These are phyloP conservation scores for Saturnia japonica DNA, from an alignment of 2,888 invertebrate genomes.

Conservation along the genomic window DNA sequence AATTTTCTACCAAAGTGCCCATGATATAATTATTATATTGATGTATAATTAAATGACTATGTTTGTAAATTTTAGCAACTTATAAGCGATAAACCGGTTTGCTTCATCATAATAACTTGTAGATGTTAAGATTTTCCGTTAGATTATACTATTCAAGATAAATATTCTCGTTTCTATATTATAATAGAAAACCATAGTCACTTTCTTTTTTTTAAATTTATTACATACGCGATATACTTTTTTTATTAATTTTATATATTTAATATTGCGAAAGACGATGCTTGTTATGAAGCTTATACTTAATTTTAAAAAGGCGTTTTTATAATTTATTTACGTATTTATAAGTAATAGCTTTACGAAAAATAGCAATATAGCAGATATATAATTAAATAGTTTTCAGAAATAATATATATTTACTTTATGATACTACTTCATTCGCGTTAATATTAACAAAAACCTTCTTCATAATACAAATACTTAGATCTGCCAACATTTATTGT, in stretches of 20 bases:
- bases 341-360: no score
- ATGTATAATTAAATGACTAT: neutral
- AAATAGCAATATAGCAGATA: no score
- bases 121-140: neutral
- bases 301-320: neutral
- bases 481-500: no score
- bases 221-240: neutral
- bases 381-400: no score
- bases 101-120: neutral
- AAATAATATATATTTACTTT: no score
- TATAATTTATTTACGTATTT: neutral
- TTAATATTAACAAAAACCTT: no score
- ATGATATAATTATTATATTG: neutral
- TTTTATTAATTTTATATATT: neutral
- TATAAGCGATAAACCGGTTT: neutral
- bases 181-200: neutral
- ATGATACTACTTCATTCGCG: no score
- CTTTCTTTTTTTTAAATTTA: constrained; percentile 19
- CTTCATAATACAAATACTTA: no score
- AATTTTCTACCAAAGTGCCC: neutral
- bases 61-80: neutral
- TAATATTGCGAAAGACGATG: neutral
- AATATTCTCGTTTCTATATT: constrained; percentile 5
- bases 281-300: neutral
- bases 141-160: neutral